Percentiles rank a stretch among this genome's conserved stretches.
Conservation (phyloP, 2,113 vertebrate species). For the Monopterus albus region DNA sequence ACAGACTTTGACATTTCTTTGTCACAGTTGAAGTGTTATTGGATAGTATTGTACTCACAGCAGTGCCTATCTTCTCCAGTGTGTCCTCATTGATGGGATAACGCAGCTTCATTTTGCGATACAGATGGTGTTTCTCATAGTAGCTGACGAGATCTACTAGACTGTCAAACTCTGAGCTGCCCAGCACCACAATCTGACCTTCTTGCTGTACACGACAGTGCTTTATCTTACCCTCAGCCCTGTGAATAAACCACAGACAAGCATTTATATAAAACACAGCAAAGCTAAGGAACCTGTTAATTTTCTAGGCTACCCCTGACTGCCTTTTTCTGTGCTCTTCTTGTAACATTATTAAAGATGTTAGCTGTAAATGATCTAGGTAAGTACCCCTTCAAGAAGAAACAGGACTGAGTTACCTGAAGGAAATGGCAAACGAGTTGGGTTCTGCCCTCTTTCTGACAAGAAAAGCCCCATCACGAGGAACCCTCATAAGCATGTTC, state of each 20-base stretch:
- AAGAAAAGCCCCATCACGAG: constrained; percentile 95
- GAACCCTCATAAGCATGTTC: constrained; percentile 98
- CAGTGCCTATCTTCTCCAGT: constrained; percentile 98
- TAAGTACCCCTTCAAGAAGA: no score
- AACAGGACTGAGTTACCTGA: constrained; percentile 86
- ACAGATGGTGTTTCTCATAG: constrained; percentile 95
- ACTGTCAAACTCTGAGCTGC: constrained; percentile 97
- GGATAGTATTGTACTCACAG: constrained; percentile 83
- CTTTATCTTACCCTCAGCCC: constrained; percentile 98
- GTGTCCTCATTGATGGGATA: constrained; percentile 99
- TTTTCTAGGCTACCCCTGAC: no score
- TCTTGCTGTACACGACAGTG: constrained; percentile 98
- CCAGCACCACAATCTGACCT: constrained; percentile 92
- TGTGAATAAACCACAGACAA: constrained; percentile 59
- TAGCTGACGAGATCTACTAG: constrained; percentile 97
- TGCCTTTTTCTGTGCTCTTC: background rate
- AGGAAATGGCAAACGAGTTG: constrained; percentile 97
- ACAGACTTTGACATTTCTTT: background rate
- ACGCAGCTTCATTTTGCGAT: constrained; percentile 98
- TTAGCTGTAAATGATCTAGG: background rate
- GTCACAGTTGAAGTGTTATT: background rate
- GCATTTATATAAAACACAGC: no score
- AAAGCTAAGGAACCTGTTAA: background rate
- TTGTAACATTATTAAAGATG: background rate
- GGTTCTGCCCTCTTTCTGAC: constrained; percentile 94